Base-by-base conservation (phyloP, 2,888 invertebrate genomes). In the Anaspis maculata region DNA sequence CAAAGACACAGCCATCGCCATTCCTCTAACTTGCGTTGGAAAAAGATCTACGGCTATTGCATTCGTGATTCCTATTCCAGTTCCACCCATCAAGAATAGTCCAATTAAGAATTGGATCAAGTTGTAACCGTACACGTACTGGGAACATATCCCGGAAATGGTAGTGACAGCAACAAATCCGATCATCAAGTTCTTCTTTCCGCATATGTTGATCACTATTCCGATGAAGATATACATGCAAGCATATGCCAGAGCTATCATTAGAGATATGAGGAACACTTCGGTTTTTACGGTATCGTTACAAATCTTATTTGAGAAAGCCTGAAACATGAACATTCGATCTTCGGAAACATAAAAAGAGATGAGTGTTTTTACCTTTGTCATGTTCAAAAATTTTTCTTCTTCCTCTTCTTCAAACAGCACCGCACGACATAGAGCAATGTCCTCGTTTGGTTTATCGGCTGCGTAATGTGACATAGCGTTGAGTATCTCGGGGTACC, bases 401-500 rank as follows among this genome's bases (percentile, higher is more conserved):
- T 21, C 10, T 4, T 11, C 10, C 30, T 27, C 13, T 24, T 30
- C 19, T 13, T 51, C 48, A 32, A 48, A 48, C 15, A 51, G 40
- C 15, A 63, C 44, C 7, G 64, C 53, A 13, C 44, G 48, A 37
- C 65, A 65, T 23, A 62, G 47, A 7, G 54, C 48, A 3, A 59
- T 51, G 9, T 52, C 42, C 7, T 45, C 38, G n/a, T 41, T 39
- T 1, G 52, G 44, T 13, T 53, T 45, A 16, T 48, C 36, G 28
- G 45, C 38, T 13, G 49, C 49, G 32, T 51, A 61, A 13, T 47
- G 44, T 13, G 54, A 49, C 46, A 76, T 57, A 1, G 69, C 68
- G 54, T 76, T 75, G 11, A 76, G 51, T 34, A 76, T 74, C 12
- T 72, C 67, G 0, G 76, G 76, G 42, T 73, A 72, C 76, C 76